Percentiles rank a stretch among this genome's conserved stretches.
Conservation (phyloP, 2,113 vertebrate species). For the Corythoichthys intestinalis region DNA sequence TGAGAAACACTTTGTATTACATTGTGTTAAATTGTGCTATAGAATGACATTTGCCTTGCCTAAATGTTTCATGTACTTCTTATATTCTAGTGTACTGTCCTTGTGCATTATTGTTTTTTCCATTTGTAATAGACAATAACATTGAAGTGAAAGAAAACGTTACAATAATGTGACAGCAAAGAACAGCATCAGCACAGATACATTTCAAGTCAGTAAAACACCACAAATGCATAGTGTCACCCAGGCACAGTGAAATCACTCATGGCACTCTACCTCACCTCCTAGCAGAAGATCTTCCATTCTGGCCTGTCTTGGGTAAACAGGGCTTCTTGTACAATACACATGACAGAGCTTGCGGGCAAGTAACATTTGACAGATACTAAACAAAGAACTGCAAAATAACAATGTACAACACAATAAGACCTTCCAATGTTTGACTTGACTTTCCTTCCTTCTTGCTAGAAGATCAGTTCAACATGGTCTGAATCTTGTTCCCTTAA, state of each 20-base stretch:
- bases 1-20: too few species aligned
- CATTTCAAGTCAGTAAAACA: neutral
- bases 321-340: constrained; percentile 38
- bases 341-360: constrained; percentile 33
- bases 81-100: neutral
- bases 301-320: constrained; percentile 28
- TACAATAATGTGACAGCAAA: neutral
- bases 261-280: constrained; percentile 13
- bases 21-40: too few species aligned
- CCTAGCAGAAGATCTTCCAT: constrained; percentile 35
- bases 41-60: too few species aligned
- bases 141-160: neutral
- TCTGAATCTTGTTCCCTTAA: neutral
- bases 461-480: neutral
- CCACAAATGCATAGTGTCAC: constrained; percentile 3
- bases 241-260: constrained; percentile 15
- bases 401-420: constrained; percentile 35
- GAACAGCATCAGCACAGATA: neutral
- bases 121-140: neutral
- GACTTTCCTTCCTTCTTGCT: constrained; percentile 15
- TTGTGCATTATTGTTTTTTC: neutral
- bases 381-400: constrained; percentile 18
- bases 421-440: constrained; percentile 27
- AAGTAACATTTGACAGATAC: constrained; percentile 36
- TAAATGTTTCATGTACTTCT: too few species aligned